Conservation (phyloP, 2,888 invertebrate species). For the Busseola fusca region DNA sequence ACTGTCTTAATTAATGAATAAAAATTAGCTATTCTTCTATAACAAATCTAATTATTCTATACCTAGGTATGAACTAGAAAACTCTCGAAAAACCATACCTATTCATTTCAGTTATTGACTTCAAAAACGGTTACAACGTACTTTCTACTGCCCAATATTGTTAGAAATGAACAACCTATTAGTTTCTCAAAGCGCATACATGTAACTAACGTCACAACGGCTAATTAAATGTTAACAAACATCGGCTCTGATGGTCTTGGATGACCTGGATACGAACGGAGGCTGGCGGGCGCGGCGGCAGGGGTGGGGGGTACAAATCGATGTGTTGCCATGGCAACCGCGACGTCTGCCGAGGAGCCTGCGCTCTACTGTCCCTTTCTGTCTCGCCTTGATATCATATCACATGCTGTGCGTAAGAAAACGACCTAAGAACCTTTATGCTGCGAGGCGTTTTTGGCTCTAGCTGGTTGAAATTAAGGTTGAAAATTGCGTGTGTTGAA, state of each 20-base stretch:
- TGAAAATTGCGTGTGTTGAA: slow-evolving; percentile 39
- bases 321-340: slow-evolving; percentile 87
- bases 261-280: slow-evolving; percentile 86
- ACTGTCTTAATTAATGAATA: neutral
- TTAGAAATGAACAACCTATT: slow-evolving; percentile 20
- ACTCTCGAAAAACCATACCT: too few relatives aligned
- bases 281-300: slow-evolving; percentile 73
- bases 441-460: slow-evolving; percentile 27
- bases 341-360: slow-evolving; percentile 89
- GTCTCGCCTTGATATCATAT: slow-evolving; percentile 89
- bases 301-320: slow-evolving; percentile 83
- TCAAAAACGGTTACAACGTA: neutral
- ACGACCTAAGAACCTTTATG: slow-evolving; percentile 59
- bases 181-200: slow-evolving; percentile 35
- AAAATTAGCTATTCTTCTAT: neutral
- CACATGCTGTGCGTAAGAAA: slow-evolving; percentile 72
- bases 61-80: neutral
- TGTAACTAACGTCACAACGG: slow-evolving; percentile 46
- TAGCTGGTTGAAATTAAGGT: neutral
- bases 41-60: too few relatives aligned
- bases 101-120: neutral
- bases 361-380: slow-evolving; percentile 88
- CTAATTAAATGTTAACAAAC: slow-evolving; percentile 66
- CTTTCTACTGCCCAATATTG: neutral
- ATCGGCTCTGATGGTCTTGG: slow-evolving; percentile 73